Base-by-base conservation (phyloP, 2,888 invertebrate species). In the Pollenia angustigena region DNA sequence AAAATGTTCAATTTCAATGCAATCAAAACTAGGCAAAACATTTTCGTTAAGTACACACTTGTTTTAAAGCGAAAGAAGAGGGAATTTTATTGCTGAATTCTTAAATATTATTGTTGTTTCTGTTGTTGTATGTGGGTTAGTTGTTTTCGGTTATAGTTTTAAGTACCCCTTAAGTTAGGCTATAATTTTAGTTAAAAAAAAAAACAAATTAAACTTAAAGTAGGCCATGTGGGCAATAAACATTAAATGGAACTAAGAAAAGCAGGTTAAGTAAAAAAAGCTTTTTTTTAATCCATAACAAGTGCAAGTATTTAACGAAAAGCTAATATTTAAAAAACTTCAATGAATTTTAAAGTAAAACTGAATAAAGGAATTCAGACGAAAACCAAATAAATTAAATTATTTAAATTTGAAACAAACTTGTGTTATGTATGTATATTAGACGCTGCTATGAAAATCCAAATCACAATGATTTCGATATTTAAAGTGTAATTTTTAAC, bases 91-190 rank as follows among this genome's bases (percentile, higher is more conserved):
- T 52, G 32, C 32, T 52, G 7, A 18, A 9, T 1, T 10, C 40
- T 23, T 10, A 46, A 32, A 56, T 40, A 46, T 23, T 58, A 40
- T 72, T 50, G 16, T 62, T 46, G 16, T 16, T 14, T 23, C 8
- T 12, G 16, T 42, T 9, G 3, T 42, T 50, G 4, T 64, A 4
- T 23, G 44, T 46, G 23, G 23, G 44, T 64, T 52, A 54, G 12
- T 8, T 46, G n/a, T 23, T 46, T 56, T 58, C 32, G 16, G 2
- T 64, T 16, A n/a, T n/a, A 46, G 44, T 80, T 64, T 66, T 23
- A 54, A 40, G 40, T 52, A 18, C 85, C 48, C 64, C 64, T 68
- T 54, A 72, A 81, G 68, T 50, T 78, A 81, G 16, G 54, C 81
- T 54, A 58, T 68, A 72, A 44, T 18, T 60, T 58, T 74, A 6